phyloP scores from a whole-genome alignment of 2,888 invertebrate genomes.

The Aleiodes leptofemur region DNA sequence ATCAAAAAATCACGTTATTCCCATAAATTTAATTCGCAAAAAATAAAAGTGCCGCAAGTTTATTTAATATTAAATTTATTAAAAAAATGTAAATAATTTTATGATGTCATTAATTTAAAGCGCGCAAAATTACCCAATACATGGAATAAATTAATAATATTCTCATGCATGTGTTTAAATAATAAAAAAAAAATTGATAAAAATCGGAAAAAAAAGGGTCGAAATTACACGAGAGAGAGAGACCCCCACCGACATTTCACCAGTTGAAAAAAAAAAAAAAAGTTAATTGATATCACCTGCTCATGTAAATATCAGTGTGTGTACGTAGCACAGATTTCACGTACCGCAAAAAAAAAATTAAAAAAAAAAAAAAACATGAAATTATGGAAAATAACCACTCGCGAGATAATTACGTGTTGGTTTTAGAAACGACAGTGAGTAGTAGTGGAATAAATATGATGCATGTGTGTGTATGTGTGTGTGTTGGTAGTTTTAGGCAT shows the following conservation, averaged over 20 bases:
- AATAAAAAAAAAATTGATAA: too few relatives aligned
- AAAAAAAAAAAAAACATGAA: conserved; percentile 32
- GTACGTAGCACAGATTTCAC: conserved; percentile 36
- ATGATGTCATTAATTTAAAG: conserved; percentile 4
- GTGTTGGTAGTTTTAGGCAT: conserved; percentile 48
- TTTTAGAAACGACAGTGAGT: conserved; percentile 70
- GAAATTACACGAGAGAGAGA: too few relatives aligned
- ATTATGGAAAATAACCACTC: conserved; percentile 65
- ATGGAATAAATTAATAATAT: not conserved
- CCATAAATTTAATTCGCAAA: not conserved
- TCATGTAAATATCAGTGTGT: conserved; percentile 70
- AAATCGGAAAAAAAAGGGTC: not conserved
- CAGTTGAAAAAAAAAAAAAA: not conserved
- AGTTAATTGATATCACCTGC: conserved; percentile 74
- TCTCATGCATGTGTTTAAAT: conserved; percentile 1
- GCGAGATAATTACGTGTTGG: conserved; percentile 75
- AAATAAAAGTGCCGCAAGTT: not conserved
- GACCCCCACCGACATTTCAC: not conserved
- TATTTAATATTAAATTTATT: not conserved
- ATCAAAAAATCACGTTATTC: not conserved
- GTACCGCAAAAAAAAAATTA: conserved; percentile 24
- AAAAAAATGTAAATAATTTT: conserved; percentile 18
- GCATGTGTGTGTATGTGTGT: not conserved
- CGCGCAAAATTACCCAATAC: too few relatives aligned
- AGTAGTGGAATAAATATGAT: not conserved